Evolutionary conservation across 1,140 invertebrate species (phyloP), one percentile per base, ranked within the genome.

Genomic region (Battus philenor): DNA sequence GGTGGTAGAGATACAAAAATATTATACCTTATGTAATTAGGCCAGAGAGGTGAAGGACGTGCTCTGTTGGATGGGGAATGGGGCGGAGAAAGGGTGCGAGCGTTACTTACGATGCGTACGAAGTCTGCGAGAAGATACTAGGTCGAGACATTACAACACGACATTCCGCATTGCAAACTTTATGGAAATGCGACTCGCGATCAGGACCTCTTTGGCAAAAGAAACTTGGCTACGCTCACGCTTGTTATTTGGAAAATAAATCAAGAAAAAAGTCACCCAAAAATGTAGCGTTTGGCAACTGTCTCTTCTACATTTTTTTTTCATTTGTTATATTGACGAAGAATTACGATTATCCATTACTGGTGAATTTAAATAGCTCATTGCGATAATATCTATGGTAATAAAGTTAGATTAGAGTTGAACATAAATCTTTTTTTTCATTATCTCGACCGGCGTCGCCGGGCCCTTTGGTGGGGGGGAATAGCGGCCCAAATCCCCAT

Each of bases 351-450:
- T n/a, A n/a, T n/a, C n/a, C n/a, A n/a, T n/a, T n/a, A n/a, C n/a
- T n/a, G n/a, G n/a, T n/a, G n/a, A n/a, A n/a, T n/a, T n/a, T n/a
- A n/a, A n/a, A n/a, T n/a, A n/a, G n/a, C n/a, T n/a, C n/a, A n/a
- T n/a, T n/a, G n/a, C n/a, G n/a, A n/a, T n/a, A n/a, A n/a, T n/a
- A n/a, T n/a, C n/a, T n/a, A 59, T 45, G 49, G 64, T 69, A 75
- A 80, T 84, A 81, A 81, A 81, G 73, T 76, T 76, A 81, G 73
- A 84, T 84, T 84, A 76, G 69, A 78, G 61, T 68, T 68, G 64
- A 72, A 74, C 80, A 76, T 84, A 81, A 84, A 84, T 84, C 80
- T 79, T 68, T 74, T 80, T 83, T 80, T 80, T 81, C 77, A 79
- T 83, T 83, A 81, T 74, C 70, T 73, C 59, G 54, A 44, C 39